Conservation (phyloP, 1,140 invertebrate genomes). For the Drosophila leontia region DNA sequence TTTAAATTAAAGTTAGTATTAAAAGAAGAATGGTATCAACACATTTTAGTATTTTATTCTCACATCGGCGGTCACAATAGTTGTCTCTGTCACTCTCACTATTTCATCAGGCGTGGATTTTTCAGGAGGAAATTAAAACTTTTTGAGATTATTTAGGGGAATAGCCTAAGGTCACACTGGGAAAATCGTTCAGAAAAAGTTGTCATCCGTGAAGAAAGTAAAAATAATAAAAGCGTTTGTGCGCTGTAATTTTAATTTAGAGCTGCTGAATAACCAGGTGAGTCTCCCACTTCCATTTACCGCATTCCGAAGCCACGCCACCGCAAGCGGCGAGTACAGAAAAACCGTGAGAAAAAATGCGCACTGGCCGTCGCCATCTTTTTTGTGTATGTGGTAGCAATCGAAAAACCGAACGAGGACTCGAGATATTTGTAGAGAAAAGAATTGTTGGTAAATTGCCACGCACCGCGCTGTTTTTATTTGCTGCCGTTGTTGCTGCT, state of each 20-base stretch:
- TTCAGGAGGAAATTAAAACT: too few species aligned
- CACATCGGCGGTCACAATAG: too few species aligned
- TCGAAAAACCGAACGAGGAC: slow-evolving; percentile 22
- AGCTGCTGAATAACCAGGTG: slow-evolving; percentile 7
- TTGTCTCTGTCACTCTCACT: too few species aligned
- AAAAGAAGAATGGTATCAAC: too few species aligned
- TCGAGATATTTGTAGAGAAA: slow-evolving; percentile 14
- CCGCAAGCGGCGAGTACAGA: slow-evolving; percentile 13
- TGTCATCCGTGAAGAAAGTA: background rate
- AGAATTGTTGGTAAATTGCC: slow-evolving; percentile 11
- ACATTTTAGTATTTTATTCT: too few species aligned
- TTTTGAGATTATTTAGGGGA: too few species aligned
- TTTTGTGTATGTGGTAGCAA: slow-evolving; percentile 58
- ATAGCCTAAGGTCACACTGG: slow-evolving; percentile 6
- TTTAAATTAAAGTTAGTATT: too few species aligned
- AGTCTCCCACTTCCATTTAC: slow-evolving; percentile 22
- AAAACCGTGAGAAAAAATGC: slow-evolving; percentile 36
- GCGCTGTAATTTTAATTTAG: background rate
- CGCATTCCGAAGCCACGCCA: slow-evolving; percentile 32
- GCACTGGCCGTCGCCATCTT: slow-evolving; percentile 62
- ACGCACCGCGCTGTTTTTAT: slow-evolving; percentile 22
- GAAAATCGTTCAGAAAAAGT: background rate
- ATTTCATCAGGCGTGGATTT: too few species aligned
- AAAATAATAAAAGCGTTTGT: slow-evolving; percentile 9
- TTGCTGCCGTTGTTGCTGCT: slow-evolving; percentile 6